phyloP scores from a whole-genome alignment of 1,140 invertebrate genomes.

The Drosophila trapezifrons region DNA sequence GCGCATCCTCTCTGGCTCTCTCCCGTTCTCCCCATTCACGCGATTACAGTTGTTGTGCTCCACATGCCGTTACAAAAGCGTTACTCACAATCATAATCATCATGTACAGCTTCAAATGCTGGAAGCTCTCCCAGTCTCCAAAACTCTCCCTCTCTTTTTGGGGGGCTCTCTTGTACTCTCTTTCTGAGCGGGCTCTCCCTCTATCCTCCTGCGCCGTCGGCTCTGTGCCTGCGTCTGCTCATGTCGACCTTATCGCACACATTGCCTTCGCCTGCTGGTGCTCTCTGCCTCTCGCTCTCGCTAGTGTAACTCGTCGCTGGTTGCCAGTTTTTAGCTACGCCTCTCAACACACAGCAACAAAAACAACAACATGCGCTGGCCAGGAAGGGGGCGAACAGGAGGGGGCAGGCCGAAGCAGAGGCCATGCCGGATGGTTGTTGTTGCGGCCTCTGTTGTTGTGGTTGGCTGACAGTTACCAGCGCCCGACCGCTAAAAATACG shows the following conservation, averaged over 20 bases:
- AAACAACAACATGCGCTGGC: slow-evolving; percentile 28
- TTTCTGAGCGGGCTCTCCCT: slow-evolving; percentile 6
- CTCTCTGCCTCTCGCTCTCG: slow-evolving; percentile 40
- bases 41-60: slow-evolving; percentile 62
- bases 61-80: slow-evolving; percentile 63
- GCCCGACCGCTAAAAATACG: slow-evolving; percentile 9
- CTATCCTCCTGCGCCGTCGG: slow-evolving; percentile 22
- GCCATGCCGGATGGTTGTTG: slow-evolving; percentile 47
- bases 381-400: slow-evolving; percentile 37
- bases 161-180: slow-evolving; percentile 7
- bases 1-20: slow-evolving; percentile 30
- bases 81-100: slow-evolving; percentile 57
- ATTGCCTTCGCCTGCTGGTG: slow-evolving; percentile 10
- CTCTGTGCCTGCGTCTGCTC: slow-evolving; percentile 25
- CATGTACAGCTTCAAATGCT: slow-evolving; percentile 64
- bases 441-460: slow-evolving; percentile 61
- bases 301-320: slow-evolving; percentile 20
- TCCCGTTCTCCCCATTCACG: slow-evolving; percentile 50
- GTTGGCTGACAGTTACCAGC: slow-evolving; percentile 63
- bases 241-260: slow-evolving; percentile 69
- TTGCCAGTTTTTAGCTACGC: slow-evolving; percentile 72
- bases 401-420: slow-evolving; percentile 38
- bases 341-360: slow-evolving; percentile 53
- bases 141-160: slow-evolving; percentile 15
- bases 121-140: slow-evolving; percentile 37